Evolutionary conservation across 1,140 invertebrate genomes (phyloP), one percentile per base, ranked within the genome.

Genomic region (Holcopasites calliopsidis): DNA sequence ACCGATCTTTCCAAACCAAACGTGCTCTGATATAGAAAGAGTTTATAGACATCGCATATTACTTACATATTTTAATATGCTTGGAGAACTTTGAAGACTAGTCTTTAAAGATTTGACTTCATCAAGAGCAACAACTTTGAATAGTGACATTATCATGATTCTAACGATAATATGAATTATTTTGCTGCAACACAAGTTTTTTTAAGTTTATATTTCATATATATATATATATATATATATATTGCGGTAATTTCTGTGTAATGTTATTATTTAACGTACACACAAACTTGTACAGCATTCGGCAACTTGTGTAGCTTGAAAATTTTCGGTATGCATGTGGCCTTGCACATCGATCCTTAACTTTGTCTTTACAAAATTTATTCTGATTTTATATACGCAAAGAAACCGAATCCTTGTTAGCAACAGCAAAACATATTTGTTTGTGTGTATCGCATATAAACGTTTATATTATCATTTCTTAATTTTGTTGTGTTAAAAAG

Each of bases 271-370:
- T 31, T 57, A 23, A 38, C 16, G 44, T 50, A 47, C 7, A 31
- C 40, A 38, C 10, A 47, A 49, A 18, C 23, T 65, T 47, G 23
- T 50, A 8, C 7, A 6, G 7, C 31, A 60, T 7, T 50, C 38
- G 38, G 57, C 7, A 60, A 50, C 2, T 7, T 49, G 28, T 33
- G 5, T 31, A 68, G 44, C 54, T 75, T 50, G 23, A 49, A 8
- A 66, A 42, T n/a, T 66, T 54, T 75, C n/a, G 44, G 54, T 69
- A 13, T 50, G 18, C 8, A 33, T 55, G 58, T 61, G 26, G 47
- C 55, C 60, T 42, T 69, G n/a, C 13, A 49, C 1, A 26, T 21
- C 21, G 31, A 58, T 38, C 50, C 11, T 68, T 60, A 60, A 50
- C 13, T 60, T 42, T 38, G 40, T 33, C 52, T 69, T 60, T n/a